Evolutionary conservation across 2,797 vertebrate species (phyloP).

Genomic region (Chiropotes sagulatus): DNA sequence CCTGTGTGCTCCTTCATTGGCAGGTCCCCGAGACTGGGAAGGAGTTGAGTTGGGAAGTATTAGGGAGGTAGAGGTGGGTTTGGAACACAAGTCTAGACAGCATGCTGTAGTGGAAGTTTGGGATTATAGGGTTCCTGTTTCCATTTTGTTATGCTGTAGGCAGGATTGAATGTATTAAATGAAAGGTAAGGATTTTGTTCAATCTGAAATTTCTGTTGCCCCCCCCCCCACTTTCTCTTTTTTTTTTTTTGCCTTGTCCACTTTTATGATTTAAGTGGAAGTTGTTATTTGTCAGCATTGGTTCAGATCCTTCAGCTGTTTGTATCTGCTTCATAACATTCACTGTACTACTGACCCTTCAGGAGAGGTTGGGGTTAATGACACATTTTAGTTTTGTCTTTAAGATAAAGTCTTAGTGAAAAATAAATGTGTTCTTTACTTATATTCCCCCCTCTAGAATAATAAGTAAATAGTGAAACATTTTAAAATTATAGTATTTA

Average conservation of each 20-base stretch:
- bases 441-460: constrained; percentile 55
- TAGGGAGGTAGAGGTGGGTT: constrained; percentile 65
- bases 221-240: neutral
- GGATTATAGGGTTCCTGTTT: constrained; percentile 83
- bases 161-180: constrained; percentile 75
- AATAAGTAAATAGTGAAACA: neutral
- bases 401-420: constrained; percentile 72
- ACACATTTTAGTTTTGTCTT: constrained; percentile 74
- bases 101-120: constrained; percentile 81
- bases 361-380: constrained; percentile 27
- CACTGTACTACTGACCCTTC: constrained; percentile 73
- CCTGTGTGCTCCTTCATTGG: constrained; percentile 93
- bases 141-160: constrained; percentile 80
- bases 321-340: constrained; percentile 74
- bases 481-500: neutral
- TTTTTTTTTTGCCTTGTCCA: too few species aligned
- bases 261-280: constrained; percentile 55
- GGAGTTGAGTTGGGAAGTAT: constrained; percentile 76
- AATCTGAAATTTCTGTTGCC: constrained; percentile 55
- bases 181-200: constrained; percentile 77
- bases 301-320: constrained; percentile 76
- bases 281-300: constrained; percentile 64
- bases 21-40: constrained; percentile 94
- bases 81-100: constrained; percentile 82
- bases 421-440: constrained; percentile 83